Base-by-base conservation (phyloP, 2,888 invertebrate species). In the Conops quadrifasciatus region DNA sequence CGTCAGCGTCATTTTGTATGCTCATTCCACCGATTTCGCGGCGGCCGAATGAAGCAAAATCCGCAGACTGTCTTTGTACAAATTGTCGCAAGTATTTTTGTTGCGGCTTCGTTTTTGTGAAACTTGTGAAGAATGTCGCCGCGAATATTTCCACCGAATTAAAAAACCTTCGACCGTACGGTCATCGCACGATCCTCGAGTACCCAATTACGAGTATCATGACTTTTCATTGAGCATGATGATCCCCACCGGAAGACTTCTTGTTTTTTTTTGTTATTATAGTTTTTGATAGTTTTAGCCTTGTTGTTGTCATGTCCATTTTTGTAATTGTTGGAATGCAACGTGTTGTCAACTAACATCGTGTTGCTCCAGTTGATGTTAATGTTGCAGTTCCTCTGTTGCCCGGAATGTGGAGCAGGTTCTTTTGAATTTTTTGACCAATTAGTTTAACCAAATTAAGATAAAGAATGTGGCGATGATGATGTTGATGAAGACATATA, bases 51-150 rank as follows among this genome's bases (percentile, higher is more conserved):
- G 47, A 63, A 3, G n/a, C 11, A 58, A 67, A 67, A 58, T 19
- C 67, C 59, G 36, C 21, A 19, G 19, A 47, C 45, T n/a, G n/a
- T 60, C 67, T 58, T 67, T 67, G 58, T 59, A 36, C 60, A 58
- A 67, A 67, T 67, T 45, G 59, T 47, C 58, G 67, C 58, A 28
- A 26, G 49, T 45, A 45, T 51, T 26, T 30, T 30, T n/a, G 53
- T 16, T n/a, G 21, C 13, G 49, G 67, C 1, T 0, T 45, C 0
- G 0, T 45, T 60, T 67, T 58, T 45, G 67, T 67, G n/a, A 21
- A 59, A 67, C 30, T 60, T 28, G 49, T 59, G 30, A 59, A 49
- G 28, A 66, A 19, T 30, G 66, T 51, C 26, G 30, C 47, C 66
- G 53, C 13, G 21, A 36, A 66, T 19, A 30, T 53, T 26, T 53